Base-by-base conservation (phyloP, 2,797 vertebrate genomes). In the Sebastes steindachneri region DNA sequence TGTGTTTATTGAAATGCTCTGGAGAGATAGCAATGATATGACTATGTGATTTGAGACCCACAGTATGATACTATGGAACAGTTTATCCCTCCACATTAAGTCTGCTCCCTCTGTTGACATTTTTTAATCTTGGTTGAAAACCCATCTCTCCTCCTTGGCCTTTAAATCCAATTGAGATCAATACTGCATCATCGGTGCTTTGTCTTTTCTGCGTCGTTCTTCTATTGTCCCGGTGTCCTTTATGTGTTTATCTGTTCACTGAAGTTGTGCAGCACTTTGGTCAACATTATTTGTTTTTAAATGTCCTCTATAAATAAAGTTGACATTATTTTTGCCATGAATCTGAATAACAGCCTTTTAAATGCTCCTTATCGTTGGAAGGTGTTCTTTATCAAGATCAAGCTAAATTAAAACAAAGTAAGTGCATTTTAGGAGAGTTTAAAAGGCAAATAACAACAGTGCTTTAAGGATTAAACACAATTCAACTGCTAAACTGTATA, bases 81-180 rank as follows among this genome's bases (percentile, higher is more conserved):
- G 45, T 84, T 79, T 63, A 74, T 75, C 82, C 82, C 67, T 28
- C 17, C 35, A 53, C 37, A 66, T 53, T 67, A 78, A 11, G 28
- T 80, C 82, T 63, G 78, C 65, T 69, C 45, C 67, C 19, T 73
- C 68, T 78, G 51, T 68, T 87, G 88, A 85, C 82, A 81, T 83
- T 86, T 87, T 72, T 28, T 76, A 86, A 77, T 80, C 73, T 77
- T 58, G 29, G 45, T 70, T 82, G 77, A 79, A 85, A 87, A 73
- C 53, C 48, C 66, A 51, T 86, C 57, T 76, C 74, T 72, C 82
- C 69, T 76, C 77, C 67, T 79, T 87, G 79, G 83, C 78, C 69
- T 88, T 92, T 87, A 86, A 83, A 87, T 86, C 70, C 73, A 86
- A 80, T 63, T 75, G 58, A 82, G 68, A 89, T 91, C 74, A 82